Base-by-base conservation (phyloP, 2,888 invertebrate species). In the Phymatocera aterrima region DNA sequence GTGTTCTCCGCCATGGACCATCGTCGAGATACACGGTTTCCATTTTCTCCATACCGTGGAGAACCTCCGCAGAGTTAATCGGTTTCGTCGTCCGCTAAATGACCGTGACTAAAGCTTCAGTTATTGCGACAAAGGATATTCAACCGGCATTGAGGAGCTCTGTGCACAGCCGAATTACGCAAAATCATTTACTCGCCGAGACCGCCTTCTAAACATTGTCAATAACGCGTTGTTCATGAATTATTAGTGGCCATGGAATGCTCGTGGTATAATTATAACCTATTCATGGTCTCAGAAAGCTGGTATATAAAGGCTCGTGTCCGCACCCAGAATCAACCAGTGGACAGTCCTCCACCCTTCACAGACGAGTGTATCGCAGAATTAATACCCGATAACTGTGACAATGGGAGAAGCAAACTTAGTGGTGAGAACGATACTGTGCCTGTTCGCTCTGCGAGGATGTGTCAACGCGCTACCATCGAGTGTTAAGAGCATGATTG, bases 401-500 rank as follows among this genome's bases (percentile, higher is more conserved):
- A 10, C 48, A 34, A 77, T 72, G 72, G 51, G 12, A 15, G 51
- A 51, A 28, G 48, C 34, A 12, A 21, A 28, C 31, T 34, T 34
- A 18, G 34, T 72, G 31, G n/a, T 51, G 6, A n/a, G 37, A 34
- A 43, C 40, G 12, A 60, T 57, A 6, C 40, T 12, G 37, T 75
- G 40, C 51, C 40, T 75, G 37, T 28, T 75, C 37, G 57, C 24
- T 1, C 3, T 54, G 12, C 34, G 31, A n/a, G 57, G n/a, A 0
- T 34, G 37, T 3, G 78, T 31, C 43, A 40, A 12, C 54, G 70
- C 72, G 34, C 15, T 78, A 0, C 78, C 78, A 12, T 34, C 74
- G 12, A 79, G 81, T 28, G 78, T 83, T 78, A 85, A 86, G 34
- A 83, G 82, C 24, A 93, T 92, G 91, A 92, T 92, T 40, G 91